A percentile compares a stretch with the other conserved stretches of the same genome.
phyloP scores from a whole-genome alignment of 2,888 invertebrate genomes.

The Mayetiola destructor region DNA sequence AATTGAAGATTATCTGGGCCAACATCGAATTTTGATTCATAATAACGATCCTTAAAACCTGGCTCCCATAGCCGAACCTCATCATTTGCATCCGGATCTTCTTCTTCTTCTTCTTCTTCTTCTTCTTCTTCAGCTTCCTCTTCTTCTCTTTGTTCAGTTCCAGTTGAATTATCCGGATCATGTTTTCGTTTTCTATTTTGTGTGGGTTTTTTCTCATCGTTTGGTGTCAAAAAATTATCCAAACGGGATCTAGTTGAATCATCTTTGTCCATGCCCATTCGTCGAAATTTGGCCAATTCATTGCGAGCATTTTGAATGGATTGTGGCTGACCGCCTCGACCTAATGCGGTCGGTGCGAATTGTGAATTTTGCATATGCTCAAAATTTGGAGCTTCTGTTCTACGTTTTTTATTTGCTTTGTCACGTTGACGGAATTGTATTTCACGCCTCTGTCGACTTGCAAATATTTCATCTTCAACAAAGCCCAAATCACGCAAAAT shows the following conservation, averaged over 20 bases:
- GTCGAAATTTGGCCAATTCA: constrained; percentile 51
- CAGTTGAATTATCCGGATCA: constrained; percentile 17
- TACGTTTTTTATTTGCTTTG: constrained; percentile 49
- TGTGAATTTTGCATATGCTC: constrained; percentile 54
- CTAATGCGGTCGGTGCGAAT: constrained; percentile 59
- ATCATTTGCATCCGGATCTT: constrained; percentile 67
- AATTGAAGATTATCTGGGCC: constrained; percentile 61
- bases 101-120: constrained; percentile 36
- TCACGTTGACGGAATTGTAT: constrained; percentile 63
- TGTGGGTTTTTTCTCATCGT: constrained; percentile 22
- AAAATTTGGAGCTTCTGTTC: constrained; percentile 48
- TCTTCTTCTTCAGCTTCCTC: constrained; percentile 35
- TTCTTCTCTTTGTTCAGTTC: constrained; percentile 37
- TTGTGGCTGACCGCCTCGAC: constrained; percentile 38
- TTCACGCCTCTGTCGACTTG: constrained; percentile 76
- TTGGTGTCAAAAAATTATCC: constrained; percentile 40
- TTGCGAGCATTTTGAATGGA: constrained; percentile 55
- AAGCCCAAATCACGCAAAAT: constrained; percentile 88
- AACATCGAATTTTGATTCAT: constrained; percentile 87
- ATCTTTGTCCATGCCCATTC: constrained; percentile 35
- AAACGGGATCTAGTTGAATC: constrained; percentile 22
- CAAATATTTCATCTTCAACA: constrained; percentile 95
- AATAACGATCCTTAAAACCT: constrained; percentile 96
- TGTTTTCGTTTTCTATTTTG: neutral
- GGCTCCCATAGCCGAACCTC: constrained; percentile 89